Evolutionary conservation across 2,113 vertebrate genomes (phyloP).

Genomic region (Chrysochloris asiatica): DNA sequence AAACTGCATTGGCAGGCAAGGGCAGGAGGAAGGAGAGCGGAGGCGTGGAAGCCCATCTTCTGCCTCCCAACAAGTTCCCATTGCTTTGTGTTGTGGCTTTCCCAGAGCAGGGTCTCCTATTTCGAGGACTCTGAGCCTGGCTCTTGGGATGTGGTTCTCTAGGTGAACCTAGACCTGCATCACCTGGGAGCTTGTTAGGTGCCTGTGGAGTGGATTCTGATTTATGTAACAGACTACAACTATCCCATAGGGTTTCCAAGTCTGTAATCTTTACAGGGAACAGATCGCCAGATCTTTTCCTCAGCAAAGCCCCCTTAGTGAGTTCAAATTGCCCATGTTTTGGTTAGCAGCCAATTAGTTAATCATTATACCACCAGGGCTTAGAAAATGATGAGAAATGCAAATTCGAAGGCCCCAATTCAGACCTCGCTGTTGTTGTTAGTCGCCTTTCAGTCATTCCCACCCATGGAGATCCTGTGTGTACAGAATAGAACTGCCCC

Average conservation of each 20-base stretch:
- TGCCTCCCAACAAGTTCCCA: neutral
- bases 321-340: neutral
- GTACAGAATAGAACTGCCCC: neutral
- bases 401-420: neutral
- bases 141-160: neutral
- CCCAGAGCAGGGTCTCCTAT: neutral
- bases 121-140: neutral
- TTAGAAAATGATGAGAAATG: neutral
- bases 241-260: neutral
- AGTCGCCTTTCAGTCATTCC: neutral
- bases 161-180: too few species aligned
- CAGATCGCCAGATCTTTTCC: neutral
- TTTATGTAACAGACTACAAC: neutral
- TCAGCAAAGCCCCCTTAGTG: neutral
- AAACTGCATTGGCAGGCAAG: neutral
- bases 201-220: neutral
- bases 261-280: neutral
- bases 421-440: neutral
- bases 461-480: neutral
- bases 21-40: conserved; percentile 20
- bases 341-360: neutral
- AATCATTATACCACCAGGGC: neutral
- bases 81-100: too few species aligned
- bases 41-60: neutral
- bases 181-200: neutral